phyloP scores from a whole-genome alignment of 1,140 invertebrate species.

The Scaptomyza montana region DNA sequence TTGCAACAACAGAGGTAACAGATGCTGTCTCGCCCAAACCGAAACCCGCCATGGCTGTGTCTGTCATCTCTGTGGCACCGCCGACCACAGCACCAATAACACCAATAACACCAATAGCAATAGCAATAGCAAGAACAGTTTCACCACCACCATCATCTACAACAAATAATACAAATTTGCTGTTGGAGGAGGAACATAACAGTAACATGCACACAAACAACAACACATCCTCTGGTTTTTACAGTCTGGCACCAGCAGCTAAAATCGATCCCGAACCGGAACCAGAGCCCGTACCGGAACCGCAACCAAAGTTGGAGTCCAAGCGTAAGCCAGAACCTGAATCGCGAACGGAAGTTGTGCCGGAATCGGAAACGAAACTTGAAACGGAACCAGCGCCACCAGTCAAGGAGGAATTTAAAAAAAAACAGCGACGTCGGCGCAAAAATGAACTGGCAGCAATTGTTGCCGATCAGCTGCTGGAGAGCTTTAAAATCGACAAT shows the following conservation, averaged over 20 bases:
- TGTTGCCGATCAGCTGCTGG: constrained; percentile 80
- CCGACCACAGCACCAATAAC: constrained; percentile 4
- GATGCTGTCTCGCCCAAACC: background rate
- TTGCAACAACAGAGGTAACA: constrained; percentile 4
- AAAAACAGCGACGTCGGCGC: constrained; percentile 72
- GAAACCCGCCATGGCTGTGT: constrained; percentile 51
- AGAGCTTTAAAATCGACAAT: constrained; percentile 83
- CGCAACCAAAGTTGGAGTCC: no score
- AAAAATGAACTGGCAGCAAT: constrained; percentile 83
- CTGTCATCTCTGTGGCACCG: constrained; percentile 65
- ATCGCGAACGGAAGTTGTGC: constrained; percentile 51
- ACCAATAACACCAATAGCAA: background rate
- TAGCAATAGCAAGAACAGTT: no score
- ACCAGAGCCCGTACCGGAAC: background rate
- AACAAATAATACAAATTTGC: constrained; percentile 14
- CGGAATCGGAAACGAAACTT: background rate
- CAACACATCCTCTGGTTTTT: constrained; percentile 79
- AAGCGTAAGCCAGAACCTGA: background rate
- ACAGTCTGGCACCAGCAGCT: constrained; percentile 54
- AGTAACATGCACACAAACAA: constrained; percentile 71
- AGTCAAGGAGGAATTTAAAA: constrained; percentile 50
- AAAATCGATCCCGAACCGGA: background rate
- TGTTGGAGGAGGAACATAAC: constrained; percentile 65
- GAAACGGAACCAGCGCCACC: background rate
- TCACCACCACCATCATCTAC: background rate